A percentile compares a stretch with the other conserved stretches of the same genome.
These are phyloP conservation scores for Oxyura jamaicensis DNA, from an alignment of 2,113 vertebrate genomes.

Conservation along the genomic window DNA sequence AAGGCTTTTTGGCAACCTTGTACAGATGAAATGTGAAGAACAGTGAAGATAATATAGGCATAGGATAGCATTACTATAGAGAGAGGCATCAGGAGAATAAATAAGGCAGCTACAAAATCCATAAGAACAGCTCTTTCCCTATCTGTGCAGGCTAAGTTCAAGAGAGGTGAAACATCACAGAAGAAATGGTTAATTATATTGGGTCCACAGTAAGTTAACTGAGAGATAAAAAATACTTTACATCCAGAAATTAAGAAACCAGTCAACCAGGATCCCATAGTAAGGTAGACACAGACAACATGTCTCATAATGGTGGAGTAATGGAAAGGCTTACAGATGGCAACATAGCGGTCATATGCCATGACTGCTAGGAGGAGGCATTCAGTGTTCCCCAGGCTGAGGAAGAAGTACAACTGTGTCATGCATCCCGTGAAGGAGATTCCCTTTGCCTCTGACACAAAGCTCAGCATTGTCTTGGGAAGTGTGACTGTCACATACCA, in stretches of 20 bases:
- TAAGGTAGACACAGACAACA: background rate
- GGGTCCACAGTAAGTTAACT: conserved; percentile 46
- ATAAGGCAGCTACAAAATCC: conserved; percentile 59
- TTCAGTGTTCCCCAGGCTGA: conserved; percentile 66
- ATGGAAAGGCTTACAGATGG: conserved; percentile 54
- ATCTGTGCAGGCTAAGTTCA: conserved; percentile 64
- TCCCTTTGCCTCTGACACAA: conserved; percentile 45
- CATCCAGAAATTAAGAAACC: conserved; percentile 42
- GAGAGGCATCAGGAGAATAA: conserved; percentile 59
- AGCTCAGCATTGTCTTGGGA: conserved; percentile 51
- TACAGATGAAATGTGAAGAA: conserved; percentile 44
- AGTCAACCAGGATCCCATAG: conserved; percentile 24
- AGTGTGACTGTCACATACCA: conserved; percentile 63
- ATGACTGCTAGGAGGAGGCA: conserved; percentile 67
- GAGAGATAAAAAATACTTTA: conserved; percentile 61
- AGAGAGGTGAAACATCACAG: conserved; percentile 66
- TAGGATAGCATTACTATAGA: conserved; percentile 55
- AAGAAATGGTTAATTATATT: conserved; percentile 70
- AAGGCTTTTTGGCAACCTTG: conserved; percentile 54
- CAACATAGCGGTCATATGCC: conserved; percentile 56
- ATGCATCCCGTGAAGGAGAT: conserved; percentile 70
- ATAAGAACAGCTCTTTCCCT: conserved; percentile 26
- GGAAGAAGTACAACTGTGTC: conserved; percentile 70
- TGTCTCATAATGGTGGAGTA: conserved; percentile 37
- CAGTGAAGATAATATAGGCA: conserved; percentile 52